Evolutionary conservation across 2,888 invertebrate species (phyloP), one percentile per base, ranked within the genome.

Genomic region (Gari tellinella): DNA sequence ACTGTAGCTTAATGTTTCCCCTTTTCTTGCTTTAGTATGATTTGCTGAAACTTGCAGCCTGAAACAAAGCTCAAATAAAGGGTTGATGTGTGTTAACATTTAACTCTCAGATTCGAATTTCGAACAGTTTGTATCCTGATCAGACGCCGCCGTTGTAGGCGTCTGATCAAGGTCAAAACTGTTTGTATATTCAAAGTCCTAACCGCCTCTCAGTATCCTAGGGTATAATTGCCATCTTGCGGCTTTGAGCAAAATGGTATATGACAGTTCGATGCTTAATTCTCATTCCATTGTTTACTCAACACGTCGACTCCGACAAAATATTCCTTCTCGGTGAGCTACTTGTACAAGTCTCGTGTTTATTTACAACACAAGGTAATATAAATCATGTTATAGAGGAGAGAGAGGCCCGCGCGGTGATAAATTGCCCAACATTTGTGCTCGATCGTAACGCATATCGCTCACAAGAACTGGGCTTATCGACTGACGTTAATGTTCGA

Each of bases 361-460:
- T 78, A 78, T 73, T 58, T 72, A 65, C 63, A 69, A 66, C 72
- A 73, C 57, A 63, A 17, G 72, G 62, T 21, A 31, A 48, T 26
- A 37, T 57, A 37, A 65, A 65, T 57, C 41, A 56, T 48, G 48
- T 60, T 48, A 40, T 60, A 48, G 38, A 48, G 48, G 37, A 48
- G 38, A 40, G 46, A 48, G 38, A 48, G 48, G 37, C 37, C 38
- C 49, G 21, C n/a, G 37, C 40, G 15, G 48, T 48, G 48, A 60
- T 60, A 48, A 48, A 60, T 60, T 60, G 37, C 26, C 48, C 46
- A 49, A 60, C 60, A 60, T 38, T 60, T 60, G 57, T 31, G 25
- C 41, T 7, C 19, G 8, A 23, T 56, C 41, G n/a, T 31, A 15
- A n/a, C 26, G 19, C 31, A 37, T 4, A 37, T 26, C 31, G 31